Conservation (phyloP, 2,113 vertebrate genomes). For the Saguinus imperator region DNA sequence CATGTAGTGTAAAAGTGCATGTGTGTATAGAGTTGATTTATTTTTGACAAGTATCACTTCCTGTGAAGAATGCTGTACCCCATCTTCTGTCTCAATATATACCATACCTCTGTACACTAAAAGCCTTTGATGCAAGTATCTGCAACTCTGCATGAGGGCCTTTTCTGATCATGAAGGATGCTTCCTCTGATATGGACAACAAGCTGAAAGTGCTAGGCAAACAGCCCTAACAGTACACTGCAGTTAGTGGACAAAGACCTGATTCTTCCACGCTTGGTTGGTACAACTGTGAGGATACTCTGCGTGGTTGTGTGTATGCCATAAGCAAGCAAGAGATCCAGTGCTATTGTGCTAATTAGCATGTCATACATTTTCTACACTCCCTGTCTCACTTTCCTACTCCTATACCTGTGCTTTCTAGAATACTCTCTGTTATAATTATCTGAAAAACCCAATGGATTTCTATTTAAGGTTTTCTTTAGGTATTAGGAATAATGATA, state of each 20-base stretch:
- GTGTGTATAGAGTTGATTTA: background rate
- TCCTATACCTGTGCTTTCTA: background rate
- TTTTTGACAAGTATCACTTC: background rate
- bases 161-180: background rate
- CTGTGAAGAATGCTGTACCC: rapidly evolving
- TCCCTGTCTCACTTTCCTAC: background rate
- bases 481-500: background rate
- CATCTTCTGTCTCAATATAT: no score
- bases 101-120: no score
- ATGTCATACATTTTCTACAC: no score
- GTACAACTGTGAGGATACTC: background rate
- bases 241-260: no score
- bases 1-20: background rate
- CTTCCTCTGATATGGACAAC: no score
- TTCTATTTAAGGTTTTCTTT: background rate
- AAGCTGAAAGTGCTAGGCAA: no score
- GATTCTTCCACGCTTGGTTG: rapidly evolving
- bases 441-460: background rate
- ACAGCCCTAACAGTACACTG: background rate
- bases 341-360: background rate
- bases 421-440: background rate
- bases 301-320: rapidly evolving
- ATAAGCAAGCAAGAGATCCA: rapidly evolving
- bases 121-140: background rate
- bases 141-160: no score